These are phyloP conservation scores for Drosophila subsilvestris DNA, from an alignment of 2,888 invertebrate genomes.

Conservation along the genomic window DNA sequence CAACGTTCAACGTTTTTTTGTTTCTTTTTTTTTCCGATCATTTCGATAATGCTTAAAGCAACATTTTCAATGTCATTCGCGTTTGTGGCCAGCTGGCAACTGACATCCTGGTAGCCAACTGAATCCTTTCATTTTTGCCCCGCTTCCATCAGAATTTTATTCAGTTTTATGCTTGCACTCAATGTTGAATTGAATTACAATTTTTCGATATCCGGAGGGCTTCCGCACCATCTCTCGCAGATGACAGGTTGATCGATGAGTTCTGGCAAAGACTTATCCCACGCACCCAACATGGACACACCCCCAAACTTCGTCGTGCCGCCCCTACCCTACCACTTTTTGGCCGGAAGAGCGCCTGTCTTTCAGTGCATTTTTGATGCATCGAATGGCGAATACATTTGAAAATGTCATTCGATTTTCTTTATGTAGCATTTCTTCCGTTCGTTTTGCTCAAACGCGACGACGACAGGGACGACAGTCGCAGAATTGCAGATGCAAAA, in stretches of 20 bases:
- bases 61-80: too few species aligned
- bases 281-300: background rate
- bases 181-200: conserved; percentile 59
- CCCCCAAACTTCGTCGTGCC: background rate
- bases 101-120: too few species aligned
- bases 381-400: conserved; percentile 15
- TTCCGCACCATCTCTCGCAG: conserved; percentile 1
- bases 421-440: conserved; percentile 30
- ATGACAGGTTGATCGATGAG: conserved; percentile 72
- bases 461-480: conserved; percentile 17
- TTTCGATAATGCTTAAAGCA: too few species aligned
- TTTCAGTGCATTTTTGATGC: conserved; percentile 25
- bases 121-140: too few species aligned
- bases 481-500: conserved; percentile 61
- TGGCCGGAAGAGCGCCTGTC: background rate
- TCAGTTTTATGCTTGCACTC: conserved; percentile 22
- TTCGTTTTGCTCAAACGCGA: background rate
- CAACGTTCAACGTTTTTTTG: too few species aligned
- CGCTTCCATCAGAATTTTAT: conserved; percentile 1
- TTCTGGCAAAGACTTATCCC: conserved; percentile 30
- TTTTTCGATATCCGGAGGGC: conserved; percentile 9
- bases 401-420: conserved; percentile 28
- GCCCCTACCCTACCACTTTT: background rate
- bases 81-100: too few species aligned
- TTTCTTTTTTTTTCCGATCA: too few species aligned